Evolutionary conservation across 1,140 invertebrate species (phyloP), one percentile per base, ranked within the genome.

Genomic region (Radopholus similis): DNA sequence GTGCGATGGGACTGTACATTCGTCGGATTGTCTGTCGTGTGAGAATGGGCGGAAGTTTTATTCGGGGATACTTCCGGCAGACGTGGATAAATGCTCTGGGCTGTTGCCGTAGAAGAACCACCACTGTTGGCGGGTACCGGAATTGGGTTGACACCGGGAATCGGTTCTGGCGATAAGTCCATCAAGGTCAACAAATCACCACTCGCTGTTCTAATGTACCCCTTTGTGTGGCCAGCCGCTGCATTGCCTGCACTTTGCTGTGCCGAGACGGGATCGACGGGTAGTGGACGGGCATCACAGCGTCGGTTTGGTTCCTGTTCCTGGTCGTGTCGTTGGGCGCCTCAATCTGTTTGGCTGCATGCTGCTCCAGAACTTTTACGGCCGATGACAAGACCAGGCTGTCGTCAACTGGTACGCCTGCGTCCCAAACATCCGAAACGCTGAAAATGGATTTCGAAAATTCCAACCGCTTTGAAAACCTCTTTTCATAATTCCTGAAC

Each of bases 351-450:
- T 26, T 32, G 8, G 57, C 55, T 8, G 77, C 77, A 71, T 77
- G 77, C 38, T 34, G 58, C 23, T 59, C 72, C 11, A 80, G 34
- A 4, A 77, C 76, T 64, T 74, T 76, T 5, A 47, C 68, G 11
- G 77, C 77, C 13, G 77, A 74, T 4, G 71, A 47, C 9, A 59
- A 32, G 42, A 63, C 77, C 6, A 77, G 71, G 15, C 59, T 49
- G 49, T 70, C 73, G 60, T 77, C 73, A 4, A 77, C 59, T 15
- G 64, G 37, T 11, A 77, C 66, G 0, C 58, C 74, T 6, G 73
- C 59, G 55, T 77, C 77, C 75, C 75, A 77, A n/a, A 75, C 77
- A 53, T 77, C 75, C 15, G 77, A 79, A 15, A 79, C 75, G 56
- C 75, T 77, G 47, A 2, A 44, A 40, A 4, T 58, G n/a, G 30